Base-by-base conservation (phyloP, 2,797 vertebrate genomes). In the Sternotherus odoratus region DNA sequence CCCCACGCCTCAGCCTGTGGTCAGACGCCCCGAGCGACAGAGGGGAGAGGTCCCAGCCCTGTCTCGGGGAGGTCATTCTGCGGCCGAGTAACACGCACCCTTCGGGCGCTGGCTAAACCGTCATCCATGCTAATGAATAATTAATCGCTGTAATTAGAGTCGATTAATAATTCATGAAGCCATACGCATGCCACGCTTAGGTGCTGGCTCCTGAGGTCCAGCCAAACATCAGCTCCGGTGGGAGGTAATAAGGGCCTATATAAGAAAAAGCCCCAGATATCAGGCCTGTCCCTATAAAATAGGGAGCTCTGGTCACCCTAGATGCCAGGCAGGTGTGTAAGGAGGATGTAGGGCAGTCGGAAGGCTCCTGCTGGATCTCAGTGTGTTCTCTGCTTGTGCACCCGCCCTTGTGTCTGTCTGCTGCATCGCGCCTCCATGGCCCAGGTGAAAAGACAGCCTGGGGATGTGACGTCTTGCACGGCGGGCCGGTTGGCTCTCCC, bases 81-180 rank as follows among this genome's bases (percentile, higher is more conserved):
- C 15, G 82, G 51, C 30, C 75, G 51, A 43, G 63, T 48, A 81
- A 69, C 77, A 69, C 77, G 43, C 81, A 66, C 82, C 81, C 49
- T 84, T 56, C 54, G 54, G 69, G 54, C 33, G 33, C 48, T 90
- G 60, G 53, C 63, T 77, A 85, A 90, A 85, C 82, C 85, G 53
- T 78, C 77, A 49, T 88, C 56, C 57, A 77, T 77, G 75, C 77
- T 15, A 43, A 79, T 88, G 79, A 81, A 92, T 86, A 92, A 81
- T 92, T 84, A 66, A 88, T 69, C n/a, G n/a, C 36, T 60, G 54
- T 19, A 85, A 88, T 82, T 85, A 81, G 77, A 43, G 26, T 69
- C 50, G 69, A 88, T 88, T 77, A 92, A 82, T 85, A 81, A 92
- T 88, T 85, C 63, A 88, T 13, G 7, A 15, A 3, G 28, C 43